Percentiles rank a stretch among this genome's conserved stretches.
Conservation (phyloP, 2,113 vertebrate species). For the Apteryx owenii region DNA sequence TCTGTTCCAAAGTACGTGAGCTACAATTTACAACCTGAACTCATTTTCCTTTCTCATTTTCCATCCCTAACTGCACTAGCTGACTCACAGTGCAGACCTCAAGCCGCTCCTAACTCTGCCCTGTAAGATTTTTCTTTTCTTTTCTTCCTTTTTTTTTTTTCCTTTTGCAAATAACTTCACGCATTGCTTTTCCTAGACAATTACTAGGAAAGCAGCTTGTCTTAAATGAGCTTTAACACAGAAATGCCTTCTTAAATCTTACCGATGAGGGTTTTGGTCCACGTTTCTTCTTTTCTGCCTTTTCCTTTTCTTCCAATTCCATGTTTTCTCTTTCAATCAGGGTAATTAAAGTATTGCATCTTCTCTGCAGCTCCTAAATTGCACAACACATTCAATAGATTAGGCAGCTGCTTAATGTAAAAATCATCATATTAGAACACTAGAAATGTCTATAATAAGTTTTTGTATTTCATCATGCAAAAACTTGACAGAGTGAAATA, state of each 20-base stretch:
- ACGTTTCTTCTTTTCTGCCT: constrained; percentile 98
- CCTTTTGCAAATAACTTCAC: neutral
- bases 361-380: constrained; percentile 92
- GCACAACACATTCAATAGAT: neutral
- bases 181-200: neutral
- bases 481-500: neutral
- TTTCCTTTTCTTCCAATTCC: constrained; percentile 98
- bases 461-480: neutral
- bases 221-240: neutral
- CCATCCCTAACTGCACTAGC: too few species aligned
- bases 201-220: neutral
- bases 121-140: neutral
- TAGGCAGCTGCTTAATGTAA: neutral
- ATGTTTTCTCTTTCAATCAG: constrained; percentile 98
- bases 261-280: constrained; percentile 89
- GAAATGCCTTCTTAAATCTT: neutral
- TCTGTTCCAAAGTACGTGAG: neutral
- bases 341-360: constrained; percentile 97
- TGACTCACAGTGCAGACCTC: fast-evolving
- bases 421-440: neutral
- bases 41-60: neutral
- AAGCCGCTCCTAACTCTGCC: neutral
- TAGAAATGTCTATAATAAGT: neutral
- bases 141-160: neutral
- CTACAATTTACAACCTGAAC: neutral